Evolutionary conservation across 2,797 vertebrate species (phyloP), one percentile per base, ranked within the genome.

Genomic region (Myotis findleyi): DNA sequence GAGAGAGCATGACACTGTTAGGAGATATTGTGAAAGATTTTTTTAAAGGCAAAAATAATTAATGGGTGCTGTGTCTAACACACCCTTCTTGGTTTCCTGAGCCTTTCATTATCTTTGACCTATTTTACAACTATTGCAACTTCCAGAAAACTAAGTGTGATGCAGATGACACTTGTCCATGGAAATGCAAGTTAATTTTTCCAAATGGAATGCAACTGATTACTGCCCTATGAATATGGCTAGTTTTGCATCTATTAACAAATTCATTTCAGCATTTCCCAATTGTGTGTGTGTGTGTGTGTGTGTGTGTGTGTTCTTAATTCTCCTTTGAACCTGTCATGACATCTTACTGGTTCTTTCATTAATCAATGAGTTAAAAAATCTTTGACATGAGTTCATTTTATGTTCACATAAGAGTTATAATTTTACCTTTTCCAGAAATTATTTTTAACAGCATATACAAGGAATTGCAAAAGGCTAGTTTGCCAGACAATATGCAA

Each of bases 151-250:
- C 33, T 73, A 38, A 88, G 36, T 69, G 30, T 55, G 44, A 41
- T 23, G 3, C 30, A 62, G 30, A 72, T 57, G 44, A 59, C 49
- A 88, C 69, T 47, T 53, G 51, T 53, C 77, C 73, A 47, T 33
- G 87, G 68, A 96, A 86, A 94, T 38, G 10, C 68, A 95, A 94
- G 91, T 84, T 93, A 84, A 93, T 87, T 93, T 95, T 90, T 27
- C 73, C 73, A 57, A 53, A n/a, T 33, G 21, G 62, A 87, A 69
- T 81, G 8, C 55, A 95, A 90, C n/a, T 89, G 30, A 92, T 71
- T 82, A 62, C 82, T 64, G 16, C 9, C 47, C 77, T 72, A 27
- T 41, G 18, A 87, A 80, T 80, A 41, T 36, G 33, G 38, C 75
- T 91, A 89, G 25, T 38, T 93, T 89, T 76, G 7, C 23, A 57